Evolutionary conservation across 2,888 invertebrate species (phyloP).

Genomic region (Leucoptera coffeella): DNA sequence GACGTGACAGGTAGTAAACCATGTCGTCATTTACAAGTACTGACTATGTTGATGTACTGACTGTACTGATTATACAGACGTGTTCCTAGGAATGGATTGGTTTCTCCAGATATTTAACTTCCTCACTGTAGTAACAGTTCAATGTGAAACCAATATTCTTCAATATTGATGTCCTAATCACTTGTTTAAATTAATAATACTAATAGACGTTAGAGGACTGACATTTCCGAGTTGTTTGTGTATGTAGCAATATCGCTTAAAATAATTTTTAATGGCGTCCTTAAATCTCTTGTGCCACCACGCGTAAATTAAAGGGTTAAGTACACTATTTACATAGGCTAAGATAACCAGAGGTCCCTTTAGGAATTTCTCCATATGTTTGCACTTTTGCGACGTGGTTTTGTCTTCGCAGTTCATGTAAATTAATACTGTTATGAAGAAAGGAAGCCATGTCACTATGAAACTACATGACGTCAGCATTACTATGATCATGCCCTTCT

Average conservation of each 20-base stretch:
- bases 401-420: slow-evolving; percentile 49
- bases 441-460: slow-evolving; percentile 58
- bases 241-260: slow-evolving; percentile 8
- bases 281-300: slow-evolving; percentile 68
- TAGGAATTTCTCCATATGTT: slow-evolving; percentile 36
- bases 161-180: no score
- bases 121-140: no score
- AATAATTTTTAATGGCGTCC: slow-evolving; percentile 27
- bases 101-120: no score
- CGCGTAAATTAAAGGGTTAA: slow-evolving; percentile 62
- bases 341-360: slow-evolving; percentile 55
- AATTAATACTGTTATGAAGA: slow-evolving; percentile 49
- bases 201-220: no score
- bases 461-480: slow-evolving; percentile 56
- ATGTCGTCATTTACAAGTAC: no score
- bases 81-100: no score
- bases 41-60: no score
- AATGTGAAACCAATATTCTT: no score
- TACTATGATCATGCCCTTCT: slow-evolving; percentile 58
- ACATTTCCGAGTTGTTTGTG: neutral
- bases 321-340: slow-evolving; percentile 55
- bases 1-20: no score
- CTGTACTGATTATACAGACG: no score
- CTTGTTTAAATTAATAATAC: no score
- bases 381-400: slow-evolving; percentile 32